Evolutionary conservation across 2,888 invertebrate species (phyloP), one percentile per base, ranked within the genome.

Genomic region (Euplexia lucipara): DNA sequence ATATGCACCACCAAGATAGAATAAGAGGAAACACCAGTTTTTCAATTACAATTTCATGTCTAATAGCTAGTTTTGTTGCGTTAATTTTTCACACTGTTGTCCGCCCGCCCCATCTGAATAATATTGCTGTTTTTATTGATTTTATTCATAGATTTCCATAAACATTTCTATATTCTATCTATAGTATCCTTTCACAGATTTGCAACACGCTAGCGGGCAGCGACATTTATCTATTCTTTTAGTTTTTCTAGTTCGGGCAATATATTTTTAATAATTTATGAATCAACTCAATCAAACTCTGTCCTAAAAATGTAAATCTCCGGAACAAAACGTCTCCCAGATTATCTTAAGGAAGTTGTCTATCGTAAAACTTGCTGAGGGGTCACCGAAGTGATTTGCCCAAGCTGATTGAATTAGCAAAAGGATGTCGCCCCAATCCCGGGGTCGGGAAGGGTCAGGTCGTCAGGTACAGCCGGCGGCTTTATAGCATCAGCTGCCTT

Each of bases 381-480:
- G 83, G 78, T 78, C 81, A 74, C 72, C 49, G 70, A 60, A 75
- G 81, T 82, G 87, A 87, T 88, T 87, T 86, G 82, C 79, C 70
- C 77, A 70, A 68, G 76, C 79, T 91, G 90, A 94, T 93, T 93
- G 88, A 92, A 92, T 93, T 91, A 94, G 87, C 86, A 76, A 85
- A 85, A 88, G 87, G 90, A 89, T 87, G 90, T 86, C 83, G 82
- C 70, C 67, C 71, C 77, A 79, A 81, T 82, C 73, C 65, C 70
- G 79, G 86, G 84, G 75, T 77, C 79, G 81, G 84, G 84, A 85
- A 86, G 82, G 80, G 75, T 83, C 82, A 87, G 90, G 88, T 88
- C 79, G 75, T 83, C 82, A 87, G 90, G 88, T 88, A 84, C 84
- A 68, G 82, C 71, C 90, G 90, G 90, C 81, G 70, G 74, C 85